Evolutionary conservation across 2,888 invertebrate genomes (phyloP).

Genomic region (Eupithecia subumbrata): DNA sequence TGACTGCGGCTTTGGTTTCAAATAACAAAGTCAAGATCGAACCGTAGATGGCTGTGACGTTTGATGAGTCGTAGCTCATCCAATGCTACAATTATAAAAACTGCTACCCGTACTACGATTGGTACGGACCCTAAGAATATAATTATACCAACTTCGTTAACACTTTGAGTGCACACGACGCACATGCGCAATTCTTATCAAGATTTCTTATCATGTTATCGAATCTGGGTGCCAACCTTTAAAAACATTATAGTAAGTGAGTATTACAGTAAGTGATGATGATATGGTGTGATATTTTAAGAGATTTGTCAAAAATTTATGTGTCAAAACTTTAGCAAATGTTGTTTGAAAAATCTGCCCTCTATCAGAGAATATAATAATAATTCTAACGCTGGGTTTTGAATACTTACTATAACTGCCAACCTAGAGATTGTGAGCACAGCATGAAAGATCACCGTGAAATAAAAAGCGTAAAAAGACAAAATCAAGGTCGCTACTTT

Average conservation of each 20-base stretch:
- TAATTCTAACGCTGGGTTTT: background rate
- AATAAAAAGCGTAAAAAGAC: background rate
- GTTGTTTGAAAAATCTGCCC: background rate
- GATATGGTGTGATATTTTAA: background rate
- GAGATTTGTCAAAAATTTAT: background rate
- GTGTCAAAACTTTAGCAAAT: background rate
- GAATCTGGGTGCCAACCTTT: background rate
- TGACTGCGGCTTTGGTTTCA: constrained; percentile 2
- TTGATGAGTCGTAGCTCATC: too few relatives aligned
- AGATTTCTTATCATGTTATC: too few relatives aligned
- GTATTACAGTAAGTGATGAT: background rate
- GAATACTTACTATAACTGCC: background rate
- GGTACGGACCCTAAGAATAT: background rate
- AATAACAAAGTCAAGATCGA: background rate
- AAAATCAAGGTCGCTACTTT: background rate
- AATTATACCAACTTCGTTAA: background rate
- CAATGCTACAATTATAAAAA: background rate
- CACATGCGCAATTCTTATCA: too few relatives aligned
- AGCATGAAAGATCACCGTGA: background rate
- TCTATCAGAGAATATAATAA: background rate
- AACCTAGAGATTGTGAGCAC: background rate
- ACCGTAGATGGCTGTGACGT: background rate
- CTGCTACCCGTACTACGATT: background rate
- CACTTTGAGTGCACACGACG: background rate
- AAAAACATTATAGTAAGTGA: background rate